Evolutionary conservation across 2,113 vertebrate genomes (phyloP), one percentile per base, ranked within the genome.

Genomic region (Muscicapa adusta): DNA sequence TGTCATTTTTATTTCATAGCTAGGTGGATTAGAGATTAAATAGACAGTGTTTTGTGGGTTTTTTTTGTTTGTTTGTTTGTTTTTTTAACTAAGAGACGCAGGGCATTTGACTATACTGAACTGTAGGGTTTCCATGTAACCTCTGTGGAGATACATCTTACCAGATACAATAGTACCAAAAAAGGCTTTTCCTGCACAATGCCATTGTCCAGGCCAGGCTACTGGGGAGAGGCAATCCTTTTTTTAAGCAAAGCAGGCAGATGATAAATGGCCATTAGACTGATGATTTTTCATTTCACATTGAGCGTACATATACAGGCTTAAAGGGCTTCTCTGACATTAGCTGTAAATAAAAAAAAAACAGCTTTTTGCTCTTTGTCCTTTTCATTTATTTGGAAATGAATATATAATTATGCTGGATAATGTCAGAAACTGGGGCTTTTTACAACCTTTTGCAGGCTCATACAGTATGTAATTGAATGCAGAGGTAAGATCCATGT

Each of bases 1-100:
- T 93, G 93, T 91, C 9, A n/a, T 83, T 88, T 94, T 92, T 17
- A 83, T 89, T 94, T 93, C 42, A 33, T 45, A 40, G 22, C 26
- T 82, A 51, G 53, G 19, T 68, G n/a, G 14, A 80, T 87, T 68
- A 43, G 53, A 70, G 31, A 83, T 62, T 78, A 60, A 91, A 83
- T 13, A 76, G 34, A 25, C 14, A 12, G 5, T 29, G 14, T 5
- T 60, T 62, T 17, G 3, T 3, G 8, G 38, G 10, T 38, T 38
- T 38, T 14, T 18, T 73, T 63, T 24, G 3, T 2, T 48, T 61
- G 14, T 15, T 50, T 6, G 3, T 24, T 50, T 26, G 48, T 50
- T 48, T 72, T 11, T 47, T 61, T 54, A 4, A 3, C 31, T 24
- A 33, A 65, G 25, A 89, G 11, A 50, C 23, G 24, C n/a, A 38